Percentiles rank a stretch among this genome's conserved stretches.
Conservation (phyloP, 2,797 vertebrate species). For the Merluccius polli region DNA sequence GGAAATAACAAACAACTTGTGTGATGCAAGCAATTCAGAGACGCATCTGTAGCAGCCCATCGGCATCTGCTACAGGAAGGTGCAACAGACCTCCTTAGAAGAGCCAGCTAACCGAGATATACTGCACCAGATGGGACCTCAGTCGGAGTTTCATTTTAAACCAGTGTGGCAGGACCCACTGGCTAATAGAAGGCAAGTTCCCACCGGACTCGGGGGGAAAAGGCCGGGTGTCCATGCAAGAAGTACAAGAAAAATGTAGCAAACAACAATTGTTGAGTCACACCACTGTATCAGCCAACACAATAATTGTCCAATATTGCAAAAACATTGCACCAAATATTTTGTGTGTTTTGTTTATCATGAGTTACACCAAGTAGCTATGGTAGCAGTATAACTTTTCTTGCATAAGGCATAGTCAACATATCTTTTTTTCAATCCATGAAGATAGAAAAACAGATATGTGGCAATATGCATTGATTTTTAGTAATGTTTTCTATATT, state of each 20-base stretch:
- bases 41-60: constrained; percentile 35
- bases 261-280: neutral
- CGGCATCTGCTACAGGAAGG: neutral
- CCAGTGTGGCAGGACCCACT: neutral
- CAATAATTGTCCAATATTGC: neutral
- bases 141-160: too few species aligned
- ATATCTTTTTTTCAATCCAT: neutral
- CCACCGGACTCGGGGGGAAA: too few species aligned
- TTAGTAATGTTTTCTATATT: neutral
- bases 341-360: neutral
- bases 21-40: constrained; percentile 46
- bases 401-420: neutral
- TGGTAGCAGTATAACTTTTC: neutral
- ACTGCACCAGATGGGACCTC: neutral
- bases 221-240: too few species aligned
- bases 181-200: too few species aligned
- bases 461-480: neutral
- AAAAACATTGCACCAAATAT: neutral
- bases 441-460: too few species aligned
- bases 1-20: constrained; percentile 37
- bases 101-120: neutral
- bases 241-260: too few species aligned
- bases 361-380: neutral
- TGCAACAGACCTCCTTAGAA: constrained; percentile 21
- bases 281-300: neutral